Conservation (phyloP, 2,888 invertebrate species). For the Scaeva pyrastri region DNA sequence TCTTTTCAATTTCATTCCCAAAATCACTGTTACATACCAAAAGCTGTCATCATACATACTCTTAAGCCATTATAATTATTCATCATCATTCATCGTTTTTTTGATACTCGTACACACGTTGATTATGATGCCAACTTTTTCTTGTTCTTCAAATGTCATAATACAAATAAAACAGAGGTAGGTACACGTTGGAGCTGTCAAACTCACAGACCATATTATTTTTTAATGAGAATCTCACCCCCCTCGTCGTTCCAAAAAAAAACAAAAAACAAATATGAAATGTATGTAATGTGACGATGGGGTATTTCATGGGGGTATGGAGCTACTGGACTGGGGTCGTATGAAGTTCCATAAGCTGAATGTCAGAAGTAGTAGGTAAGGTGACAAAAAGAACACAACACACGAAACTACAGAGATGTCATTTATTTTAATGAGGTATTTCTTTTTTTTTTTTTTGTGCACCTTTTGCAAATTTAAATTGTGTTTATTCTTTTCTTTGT, state of each 20-base stretch:
- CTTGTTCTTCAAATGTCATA: neutral
- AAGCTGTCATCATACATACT: neutral
- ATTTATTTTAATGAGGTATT: constrained; percentile 26
- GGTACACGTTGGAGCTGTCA: constrained; percentile 11
- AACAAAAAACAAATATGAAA: neutral
- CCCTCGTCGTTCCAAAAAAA: neutral
- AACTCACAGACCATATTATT: constrained; percentile 29
- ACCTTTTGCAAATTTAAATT: constrained; percentile 17
- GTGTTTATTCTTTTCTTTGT: neutral
- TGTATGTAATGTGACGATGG: no score
- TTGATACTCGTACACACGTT: neutral
- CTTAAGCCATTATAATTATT: constrained; percentile 3
- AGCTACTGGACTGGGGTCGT: neutral
- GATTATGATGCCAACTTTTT: constrained; percentile 33
- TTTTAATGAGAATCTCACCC: constrained; percentile 55
- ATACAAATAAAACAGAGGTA: no score
- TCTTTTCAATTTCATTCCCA: constrained; percentile 8
- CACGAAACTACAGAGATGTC: neutral
- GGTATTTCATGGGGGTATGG: neutral
- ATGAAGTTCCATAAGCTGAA: no score
- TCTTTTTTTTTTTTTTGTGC: neutral
- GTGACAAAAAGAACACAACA: neutral
- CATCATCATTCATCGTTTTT: constrained; percentile 15
- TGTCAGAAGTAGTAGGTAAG: neutral
- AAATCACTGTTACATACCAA: constrained; percentile 18